Base-by-base conservation (phyloP, 1,140 invertebrate species). In the Pollicipes pollicipes region DNA sequence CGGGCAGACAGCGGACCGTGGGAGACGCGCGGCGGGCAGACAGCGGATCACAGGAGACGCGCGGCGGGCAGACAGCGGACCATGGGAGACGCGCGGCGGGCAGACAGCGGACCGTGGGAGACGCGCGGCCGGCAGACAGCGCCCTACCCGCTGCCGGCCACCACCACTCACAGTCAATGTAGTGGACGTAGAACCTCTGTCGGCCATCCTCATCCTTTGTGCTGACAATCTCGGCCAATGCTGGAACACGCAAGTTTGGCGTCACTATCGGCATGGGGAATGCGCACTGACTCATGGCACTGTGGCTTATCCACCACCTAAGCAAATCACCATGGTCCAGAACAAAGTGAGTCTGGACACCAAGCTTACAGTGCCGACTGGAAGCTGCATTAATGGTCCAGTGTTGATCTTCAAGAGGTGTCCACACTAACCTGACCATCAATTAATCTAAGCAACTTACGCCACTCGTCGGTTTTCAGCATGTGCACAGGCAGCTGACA, bases 161-260 rank as follows among this genome's bases (percentile, higher is more conserved):
- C 32, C 4, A 76, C n/a, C 82, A 90, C 92, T 92, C 85, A 97
- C 93, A 97, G 80, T 97, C 95, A 76, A 97, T 90, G 84, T 94
- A 98, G 82, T 98, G 95, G 30, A 98, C 90, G 82, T 98, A 98
- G 82, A 91, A 98, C 73, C 86, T 83, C 76, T 86, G 86, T 73
- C 84, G 83, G 35, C 87, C 88, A 75, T 85, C 83, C 31, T 86
- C 78, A 74, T 93, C 95, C 75, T 80, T 82, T 30, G 94, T 87
- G 81, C 93, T 95, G 72, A 98, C 88, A 76, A 98, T 89, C 85
- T 98, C 95, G 70, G 94, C 94, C 75, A 95, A 83, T 74, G 94
- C 89, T 91, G 79, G 68, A 85, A 86, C 76, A 77, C 74, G 76
- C n/a, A n/a, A n/a, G n/a, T n/a, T n/a, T n/a, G 76, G 73, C 73